Evolutionary conservation across 2,888 invertebrate species (phyloP).

Genomic region (Automeris io): DNA sequence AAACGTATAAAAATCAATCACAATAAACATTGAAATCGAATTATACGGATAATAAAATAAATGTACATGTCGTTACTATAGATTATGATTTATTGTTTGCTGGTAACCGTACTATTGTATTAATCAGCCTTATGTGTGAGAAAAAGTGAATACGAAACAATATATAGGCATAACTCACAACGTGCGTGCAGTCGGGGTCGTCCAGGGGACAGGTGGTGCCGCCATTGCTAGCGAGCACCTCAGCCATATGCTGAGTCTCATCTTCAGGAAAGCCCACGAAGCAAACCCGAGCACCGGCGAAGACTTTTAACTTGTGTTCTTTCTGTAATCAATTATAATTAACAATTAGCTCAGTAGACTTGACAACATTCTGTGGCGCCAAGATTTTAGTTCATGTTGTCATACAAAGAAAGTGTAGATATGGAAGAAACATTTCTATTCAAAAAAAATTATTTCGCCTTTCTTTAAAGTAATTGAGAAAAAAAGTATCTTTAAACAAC

Average conservation of each 20-base stretch:
- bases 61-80: too few relatives aligned
- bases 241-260: slow-evolving; percentile 94
- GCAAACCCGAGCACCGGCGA: slow-evolving; percentile 90
- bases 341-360: background rate
- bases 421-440: too few relatives aligned
- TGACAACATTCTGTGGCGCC: too few relatives aligned
- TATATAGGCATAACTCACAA: slow-evolving; percentile 80
- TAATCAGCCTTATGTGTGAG: background rate
- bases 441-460: too few relatives aligned
- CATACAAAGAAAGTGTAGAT: too few relatives aligned
- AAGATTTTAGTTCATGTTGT: too few relatives aligned
- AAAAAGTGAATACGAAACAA: background rate
- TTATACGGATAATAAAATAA: too few relatives aligned
- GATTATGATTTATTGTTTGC: background rate
- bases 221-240: slow-evolving; percentile 90
- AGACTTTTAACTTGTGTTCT: slow-evolving; percentile 88
- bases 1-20: too few relatives aligned
- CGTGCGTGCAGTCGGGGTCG: slow-evolving; percentile 92
- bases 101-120: background rate
- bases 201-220: slow-evolving; percentile 86
- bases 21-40: too few relatives aligned
- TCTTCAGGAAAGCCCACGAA: slow-evolving; percentile 94
- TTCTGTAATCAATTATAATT: slow-evolving; percentile 53
- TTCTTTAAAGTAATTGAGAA: too few relatives aligned
- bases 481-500: too few relatives aligned